Base-by-base conservation (phyloP, 1,140 invertebrate species). In the Lordiphosa stackelbergi region DNA sequence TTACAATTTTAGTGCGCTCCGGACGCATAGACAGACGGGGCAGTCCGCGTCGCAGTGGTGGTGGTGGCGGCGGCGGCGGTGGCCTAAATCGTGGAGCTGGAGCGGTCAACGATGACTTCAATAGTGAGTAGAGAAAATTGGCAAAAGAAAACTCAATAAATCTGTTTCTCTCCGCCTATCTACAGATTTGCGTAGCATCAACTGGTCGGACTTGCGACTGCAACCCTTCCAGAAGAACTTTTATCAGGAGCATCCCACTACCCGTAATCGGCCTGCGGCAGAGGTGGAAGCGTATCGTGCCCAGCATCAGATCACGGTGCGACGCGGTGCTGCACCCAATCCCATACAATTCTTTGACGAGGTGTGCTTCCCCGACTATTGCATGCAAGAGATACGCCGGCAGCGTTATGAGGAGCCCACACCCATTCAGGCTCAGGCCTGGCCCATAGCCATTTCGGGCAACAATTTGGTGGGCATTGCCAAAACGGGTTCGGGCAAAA, bases 211-310 rank as follows among this genome's bases (percentile, higher is more conserved):
- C 6, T 31, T 31, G 7, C 28, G 28, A 0, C 88, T 98, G 11
- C 91, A 92, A 55, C 94, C 95, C 9, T 97, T 99, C 88, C 95
- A 97, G 85, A 98, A 98, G 89, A 93, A 98, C 88, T 98, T 99
- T 71, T 99, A 98, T 86, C 90, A 93, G 42, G 95, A 96, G 69
- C 93, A 95, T 83, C 91, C 93, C 3, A 90, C 90, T 74, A 31
- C 28, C 6, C 28, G 93, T 96, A 2, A 83, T 92, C 0, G 91
- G 90, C 51, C 91, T 94, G 70, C 91, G 93, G 16, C 89, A 91
- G 96, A 97, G 79, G 91, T 97, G n/a, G 92, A 95, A 57, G 88
- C 90, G 19, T 97, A 91, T 84, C 91, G 94, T 69, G 90, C 91
- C 51, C 88, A 91, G 36, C 93, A 96, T 74, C 91, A 96, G 84